phyloP scores from a whole-genome alignment of 2,888 invertebrate genomes.

The Tenodera sinensis region DNA sequence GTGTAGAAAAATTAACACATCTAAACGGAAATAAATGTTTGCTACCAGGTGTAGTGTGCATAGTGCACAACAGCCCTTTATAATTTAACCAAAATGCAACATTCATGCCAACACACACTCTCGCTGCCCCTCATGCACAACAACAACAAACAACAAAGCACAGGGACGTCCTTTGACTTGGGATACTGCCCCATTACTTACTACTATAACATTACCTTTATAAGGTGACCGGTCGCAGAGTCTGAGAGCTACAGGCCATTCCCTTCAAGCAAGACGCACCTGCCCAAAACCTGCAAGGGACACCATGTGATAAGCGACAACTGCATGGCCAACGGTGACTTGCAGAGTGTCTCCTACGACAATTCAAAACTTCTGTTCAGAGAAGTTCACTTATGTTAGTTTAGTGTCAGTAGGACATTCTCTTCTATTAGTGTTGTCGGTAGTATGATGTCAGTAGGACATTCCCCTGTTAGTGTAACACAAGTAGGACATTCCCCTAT shows the following conservation, averaged over 20 bases:
- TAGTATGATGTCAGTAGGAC: no score
- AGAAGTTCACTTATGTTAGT: no score
- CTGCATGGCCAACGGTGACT: constrained; percentile 16
- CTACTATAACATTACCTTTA: constrained; percentile 1
- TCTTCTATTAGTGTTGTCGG: no score
- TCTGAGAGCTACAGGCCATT: constrained; percentile 15
- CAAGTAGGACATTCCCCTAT: no score
- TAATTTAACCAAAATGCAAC: background rate
- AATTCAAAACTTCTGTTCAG: no score
- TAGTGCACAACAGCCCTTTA: no score
- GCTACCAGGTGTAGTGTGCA: no score
- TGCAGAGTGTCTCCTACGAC: constrained; percentile 23
- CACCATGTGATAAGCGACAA: background rate
- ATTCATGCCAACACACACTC: background rate
- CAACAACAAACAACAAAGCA: constrained; percentile 18
- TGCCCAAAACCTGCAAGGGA: constrained; percentile 9
- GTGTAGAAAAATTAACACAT: no score
- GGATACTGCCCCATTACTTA: no score
- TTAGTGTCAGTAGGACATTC: no score
- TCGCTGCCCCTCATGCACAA: constrained; percentile 11
- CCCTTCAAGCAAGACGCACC: constrained; percentile 17
- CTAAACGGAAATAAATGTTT: no score
- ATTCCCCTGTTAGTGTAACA: no score
- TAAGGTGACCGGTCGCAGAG: constrained; percentile 27
- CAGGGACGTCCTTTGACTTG: background rate